phyloP scores from a whole-genome alignment of 1,140 invertebrate species.

The Calliopsis andreniformis region DNA sequence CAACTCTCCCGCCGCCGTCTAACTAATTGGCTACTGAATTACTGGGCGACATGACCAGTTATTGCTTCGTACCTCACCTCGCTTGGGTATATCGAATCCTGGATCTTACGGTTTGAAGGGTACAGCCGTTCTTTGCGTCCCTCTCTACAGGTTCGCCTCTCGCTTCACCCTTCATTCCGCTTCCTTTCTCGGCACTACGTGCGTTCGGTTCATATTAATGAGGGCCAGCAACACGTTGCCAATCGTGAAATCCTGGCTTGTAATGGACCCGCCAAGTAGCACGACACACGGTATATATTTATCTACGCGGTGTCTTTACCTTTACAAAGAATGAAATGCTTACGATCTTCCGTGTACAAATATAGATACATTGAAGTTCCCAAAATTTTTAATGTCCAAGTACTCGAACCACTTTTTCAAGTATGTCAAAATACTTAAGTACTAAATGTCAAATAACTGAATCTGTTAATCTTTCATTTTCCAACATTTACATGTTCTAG shows the following conservation, averaged over 20 bases:
- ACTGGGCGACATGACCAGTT: conserved; percentile 73
- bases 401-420: no score
- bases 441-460: no score
- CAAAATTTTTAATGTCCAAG: no score
- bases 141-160: no score
- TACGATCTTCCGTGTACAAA: not conserved
- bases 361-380: no score
- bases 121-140: conserved; percentile 12
- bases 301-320: conserved; percentile 45
- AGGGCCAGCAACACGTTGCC: conserved; percentile 38
- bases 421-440: no score
- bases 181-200: not conserved
- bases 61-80: conserved; percentile 72
- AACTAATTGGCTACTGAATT: conserved; percentile 79
- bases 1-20: conserved; percentile 68
- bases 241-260: conserved; percentile 53
- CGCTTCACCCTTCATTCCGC: not conserved
- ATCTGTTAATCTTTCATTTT: no score
- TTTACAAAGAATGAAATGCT: no score
- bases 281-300: conserved; percentile 39
- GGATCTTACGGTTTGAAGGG: conserved; percentile 59
- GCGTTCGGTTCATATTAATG: conserved; percentile 43
- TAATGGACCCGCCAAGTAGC: conserved; percentile 34
- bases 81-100: conserved; percentile 57
- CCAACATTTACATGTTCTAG: no score